These are phyloP conservation scores for Aythya baeri DNA, from an alignment of 2,113 vertebrate species.

Conservation along the genomic window DNA sequence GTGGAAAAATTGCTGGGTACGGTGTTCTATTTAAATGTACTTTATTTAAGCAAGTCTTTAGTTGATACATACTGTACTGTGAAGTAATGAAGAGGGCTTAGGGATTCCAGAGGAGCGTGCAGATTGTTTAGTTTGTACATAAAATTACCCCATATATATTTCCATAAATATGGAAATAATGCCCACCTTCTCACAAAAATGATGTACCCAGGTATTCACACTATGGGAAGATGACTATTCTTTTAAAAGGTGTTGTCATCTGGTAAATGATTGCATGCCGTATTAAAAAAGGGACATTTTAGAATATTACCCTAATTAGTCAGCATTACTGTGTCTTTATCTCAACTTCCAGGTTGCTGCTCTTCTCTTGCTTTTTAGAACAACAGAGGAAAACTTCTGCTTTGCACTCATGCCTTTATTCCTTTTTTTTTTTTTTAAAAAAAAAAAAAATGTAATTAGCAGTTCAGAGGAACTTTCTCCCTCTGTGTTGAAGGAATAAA, in stretches of 20 bases:
- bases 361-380: background rate
- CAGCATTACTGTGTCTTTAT: background rate
- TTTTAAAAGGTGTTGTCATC: background rate
- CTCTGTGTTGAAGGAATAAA: background rate
- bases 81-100: background rate
- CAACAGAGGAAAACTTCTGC: background rate
- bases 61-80: background rate
- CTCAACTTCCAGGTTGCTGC: background rate
- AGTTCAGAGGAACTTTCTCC: background rate
- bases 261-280: background rate
- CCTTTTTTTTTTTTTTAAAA: background rate
- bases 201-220: background rate
- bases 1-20: background rate
- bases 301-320: background rate
- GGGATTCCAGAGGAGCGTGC: background rate
- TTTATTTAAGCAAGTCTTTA: background rate
- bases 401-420: fast-evolving
- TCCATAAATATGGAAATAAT: background rate
- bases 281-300: background rate
- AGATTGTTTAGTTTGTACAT: fast-evolving
- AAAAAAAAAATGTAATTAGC: background rate
- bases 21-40: background rate
- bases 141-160: background rate
- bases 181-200: background rate
- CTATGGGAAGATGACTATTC: background rate